Evolutionary conservation across 2,797 vertebrate genomes (phyloP), one percentile per base, ranked within the genome.

Genomic region (Aotus griseimembra): DNA sequence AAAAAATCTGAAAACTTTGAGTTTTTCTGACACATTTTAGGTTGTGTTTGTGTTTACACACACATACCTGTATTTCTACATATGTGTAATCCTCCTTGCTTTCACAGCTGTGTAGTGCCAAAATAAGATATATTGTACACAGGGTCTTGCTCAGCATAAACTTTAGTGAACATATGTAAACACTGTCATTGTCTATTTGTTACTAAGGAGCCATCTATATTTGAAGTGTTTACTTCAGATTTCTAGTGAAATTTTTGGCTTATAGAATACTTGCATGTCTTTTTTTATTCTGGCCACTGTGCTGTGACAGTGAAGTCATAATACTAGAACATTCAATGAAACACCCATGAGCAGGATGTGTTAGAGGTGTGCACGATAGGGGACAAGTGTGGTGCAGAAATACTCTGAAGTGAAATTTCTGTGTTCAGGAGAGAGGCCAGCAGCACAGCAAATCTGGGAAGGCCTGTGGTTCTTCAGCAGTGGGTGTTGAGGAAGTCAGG

Each of bases 231-330:
- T 70, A 76, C 36, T 33, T 96, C 36, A 55, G 28, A 80, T 87
- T 89, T 96, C 55, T 88, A 3, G 85, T 76, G 81, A 52, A 57
- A 39, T 90, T 93, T 77, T 67, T 88, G 48, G 76, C 70, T 79
- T 75, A 41, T 28, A 39, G 26, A 44, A n/a, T 44, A 64, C 14
- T 48, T 84, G 19, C 1, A 3, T 90, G 33, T 91, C 30, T 73
- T 94, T 85, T 89, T 6, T 81, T 88, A 92, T 79, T 93, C 44
- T 82, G 52, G 39, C 33, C 44, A 55, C 39, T 77, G 85, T 50
- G 46, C 13, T 77, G 36, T 76, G 50, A 39, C 46, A 57, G 41
- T 14, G 61, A 83, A 90, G 7, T 13, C 19, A 17, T 73, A 55
- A 17, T 39, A 28, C 22, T 41, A 80, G 70, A 85, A 41, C 10